Evolutionary conservation across 2,113 vertebrate species (phyloP), one percentile per base, ranked within the genome.

Genomic region (Malurus cyaneus): DNA sequence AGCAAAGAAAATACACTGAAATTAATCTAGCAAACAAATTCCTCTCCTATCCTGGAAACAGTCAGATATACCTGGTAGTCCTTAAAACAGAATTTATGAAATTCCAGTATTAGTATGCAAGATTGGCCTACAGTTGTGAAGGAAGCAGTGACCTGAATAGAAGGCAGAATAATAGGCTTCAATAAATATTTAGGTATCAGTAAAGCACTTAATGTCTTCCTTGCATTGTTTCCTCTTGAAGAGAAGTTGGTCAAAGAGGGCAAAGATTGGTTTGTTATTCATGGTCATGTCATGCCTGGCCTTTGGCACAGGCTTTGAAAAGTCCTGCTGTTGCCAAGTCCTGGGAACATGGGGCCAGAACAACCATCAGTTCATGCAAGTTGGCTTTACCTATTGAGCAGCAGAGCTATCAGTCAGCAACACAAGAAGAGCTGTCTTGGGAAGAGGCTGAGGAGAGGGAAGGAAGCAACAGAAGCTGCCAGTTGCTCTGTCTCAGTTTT

Each of bases 121-220:
- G 46, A 56, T 11, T 36, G 21, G 16, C 80, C 53, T 72, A 39
- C 29, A 74, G 29, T 50, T 8, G 3, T 70, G 66, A 94, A 93
- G 28, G 12, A 94, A 94, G 34, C 24, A 78, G 18, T 34, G 69
- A 95, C 42, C 36, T 69, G 18, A 32, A 32, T 12, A 66, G 18
- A 91, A 49, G 13, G n/a, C 62, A 87, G 28, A 90, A 80, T 67
- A 64, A 88, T 24, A 73, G 0, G 0, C 41, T 86, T 70, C 41
- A 92, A 92, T 93, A 88, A 76, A 93, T 61, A 74, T 77, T 92
- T 91, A 80, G 47, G 32, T 66, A 69, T 23, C 32, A 60, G 25
- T 49, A 67, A 8, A 73, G 31, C 4, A 29, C 7, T 87, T 83
- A 20, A 41, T 6, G 2, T 12, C 8, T 54, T 89, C 56, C 60